Percentiles rank a stretch among this genome's conserved stretches.
Evolutionary conservation across 1,140 invertebrate genomes (phyloP).

Genomic region (Drosophila pandora): DNA sequence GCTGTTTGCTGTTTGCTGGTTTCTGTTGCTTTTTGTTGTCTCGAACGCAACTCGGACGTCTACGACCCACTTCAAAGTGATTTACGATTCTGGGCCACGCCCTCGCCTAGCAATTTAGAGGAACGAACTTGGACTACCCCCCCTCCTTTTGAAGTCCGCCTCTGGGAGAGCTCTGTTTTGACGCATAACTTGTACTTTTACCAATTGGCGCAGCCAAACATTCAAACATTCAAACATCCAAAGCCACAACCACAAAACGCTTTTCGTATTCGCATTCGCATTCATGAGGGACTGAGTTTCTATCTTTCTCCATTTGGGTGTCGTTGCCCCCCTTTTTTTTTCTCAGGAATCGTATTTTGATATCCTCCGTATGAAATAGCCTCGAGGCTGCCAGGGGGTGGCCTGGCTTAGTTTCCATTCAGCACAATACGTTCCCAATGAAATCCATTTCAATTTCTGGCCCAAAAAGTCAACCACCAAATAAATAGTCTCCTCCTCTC

Average conservation of each 20-base stretch:
- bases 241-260: constrained; percentile 37
- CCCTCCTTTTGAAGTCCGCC: neutral
- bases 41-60: constrained; percentile 76
- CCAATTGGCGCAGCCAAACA: constrained; percentile 6
- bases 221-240: neutral
- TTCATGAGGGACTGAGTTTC: constrained; percentile 40
- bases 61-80: constrained; percentile 84
- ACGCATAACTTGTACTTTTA: constrained; percentile 71
- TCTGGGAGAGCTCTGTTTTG: constrained; percentile 38
- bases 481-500: constrained; percentile 29
- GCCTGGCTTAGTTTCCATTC: constrained; percentile 31
- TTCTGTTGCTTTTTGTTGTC: constrained; percentile 17
- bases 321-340: constrained; percentile 14
- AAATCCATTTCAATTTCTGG: constrained; percentile 34
- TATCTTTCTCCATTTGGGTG: neutral
- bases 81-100: constrained; percentile 83
- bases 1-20: constrained; percentile 18
- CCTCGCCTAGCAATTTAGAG: constrained; percentile 80
- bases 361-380: constrained; percentile 63
- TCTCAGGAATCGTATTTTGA: constrained; percentile 65
- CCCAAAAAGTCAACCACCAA: constrained; percentile 47
- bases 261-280: constrained; percentile 54
- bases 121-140: constrained; percentile 61
- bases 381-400: constrained; percentile 13
- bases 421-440: constrained; percentile 40